A percentile compares a stretch with the other conserved stretches of the same genome.
Conservation (phyloP, 2,797 vertebrate genomes). For the Scomberomorus guttatus region DNA sequence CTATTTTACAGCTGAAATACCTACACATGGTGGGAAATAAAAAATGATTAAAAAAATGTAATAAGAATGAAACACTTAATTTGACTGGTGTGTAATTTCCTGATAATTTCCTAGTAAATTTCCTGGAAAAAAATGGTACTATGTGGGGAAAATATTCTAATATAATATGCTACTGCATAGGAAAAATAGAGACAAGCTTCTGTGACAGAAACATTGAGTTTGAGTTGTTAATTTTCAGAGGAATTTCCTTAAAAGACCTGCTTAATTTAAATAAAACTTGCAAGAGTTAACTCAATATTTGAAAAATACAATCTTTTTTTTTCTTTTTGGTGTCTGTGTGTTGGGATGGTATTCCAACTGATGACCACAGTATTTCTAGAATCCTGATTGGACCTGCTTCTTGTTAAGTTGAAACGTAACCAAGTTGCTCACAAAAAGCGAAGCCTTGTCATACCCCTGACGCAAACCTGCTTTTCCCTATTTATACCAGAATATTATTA, state of each 20-base stretch:
- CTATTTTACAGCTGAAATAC: neutral
- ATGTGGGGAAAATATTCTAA: neutral
- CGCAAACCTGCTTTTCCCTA: conserved; percentile 33
- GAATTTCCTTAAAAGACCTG: conserved; percentile 1
- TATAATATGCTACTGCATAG: neutral
- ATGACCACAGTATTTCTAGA: neutral
- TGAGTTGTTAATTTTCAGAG: neutral
- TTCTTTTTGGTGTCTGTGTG: neutral
- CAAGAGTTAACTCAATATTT: neutral
- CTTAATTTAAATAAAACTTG: conserved; percentile 15
- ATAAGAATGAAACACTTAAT: neutral
- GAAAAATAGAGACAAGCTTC: neutral
- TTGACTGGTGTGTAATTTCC: conserved; percentile 6
- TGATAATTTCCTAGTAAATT: neutral
- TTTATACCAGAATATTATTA: conserved; percentile 71
- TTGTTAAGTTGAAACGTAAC: conserved; percentile 15
- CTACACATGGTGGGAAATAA: neutral
- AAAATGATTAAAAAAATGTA: no score
- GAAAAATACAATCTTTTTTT: neutral
- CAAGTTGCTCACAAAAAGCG: conserved; percentile 23
- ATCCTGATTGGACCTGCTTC: neutral
- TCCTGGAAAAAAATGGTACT: conserved; percentile 11
- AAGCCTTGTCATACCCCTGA: conserved; percentile 22
- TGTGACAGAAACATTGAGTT: neutral
- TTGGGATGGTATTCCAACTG: neutral